Percentiles rank a stretch among this genome's conserved stretches.
These are phyloP conservation scores for Trachops cirrhosus DNA, from an alignment of 2,797 vertebrate species.

Conservation along the genomic window DNA sequence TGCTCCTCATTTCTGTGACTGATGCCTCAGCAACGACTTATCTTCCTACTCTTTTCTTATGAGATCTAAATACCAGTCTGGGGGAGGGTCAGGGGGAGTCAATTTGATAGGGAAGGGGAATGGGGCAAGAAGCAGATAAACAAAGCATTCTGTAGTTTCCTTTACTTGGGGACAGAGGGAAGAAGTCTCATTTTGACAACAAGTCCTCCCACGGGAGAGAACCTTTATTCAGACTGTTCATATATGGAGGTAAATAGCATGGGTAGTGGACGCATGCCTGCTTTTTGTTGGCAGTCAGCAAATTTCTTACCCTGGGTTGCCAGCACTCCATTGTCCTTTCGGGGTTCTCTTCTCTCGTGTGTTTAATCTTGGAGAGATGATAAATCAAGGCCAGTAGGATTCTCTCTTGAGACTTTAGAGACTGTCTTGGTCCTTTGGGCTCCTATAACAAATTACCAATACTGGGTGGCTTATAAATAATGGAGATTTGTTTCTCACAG, in stretches of 20 bases:
- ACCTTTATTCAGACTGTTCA: not conserved
- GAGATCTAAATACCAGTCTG: constrained; percentile 52
- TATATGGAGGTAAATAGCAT: rapidly evolving
- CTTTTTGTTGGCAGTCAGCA: not conserved
- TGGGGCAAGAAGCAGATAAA: not conserved
- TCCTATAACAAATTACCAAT: not conserved
- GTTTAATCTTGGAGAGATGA: not conserved
- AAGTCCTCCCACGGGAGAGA: not conserved
- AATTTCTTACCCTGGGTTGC: not conserved
- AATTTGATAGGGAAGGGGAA: not conserved
- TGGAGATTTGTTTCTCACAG: not conserved
- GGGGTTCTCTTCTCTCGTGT: not conserved
- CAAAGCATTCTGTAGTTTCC: not conserved
- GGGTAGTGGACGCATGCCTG: rapidly evolving
- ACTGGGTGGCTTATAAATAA: not conserved
- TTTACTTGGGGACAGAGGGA: not conserved
- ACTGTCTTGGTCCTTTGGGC: not conserved
- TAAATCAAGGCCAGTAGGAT: not conserved
- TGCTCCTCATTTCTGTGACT: constrained; percentile 44
- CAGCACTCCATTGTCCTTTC: rapidly evolving
- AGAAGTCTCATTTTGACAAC: not conserved
- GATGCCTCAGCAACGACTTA: constrained; percentile 4
- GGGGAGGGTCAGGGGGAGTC: rapidly evolving
- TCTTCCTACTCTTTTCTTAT: not conserved
- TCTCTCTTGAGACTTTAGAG: not conserved